These are phyloP conservation scores for Brachionichthys hirsutus DNA, from an alignment of 2,113 vertebrate species.

Conservation along the genomic window DNA sequence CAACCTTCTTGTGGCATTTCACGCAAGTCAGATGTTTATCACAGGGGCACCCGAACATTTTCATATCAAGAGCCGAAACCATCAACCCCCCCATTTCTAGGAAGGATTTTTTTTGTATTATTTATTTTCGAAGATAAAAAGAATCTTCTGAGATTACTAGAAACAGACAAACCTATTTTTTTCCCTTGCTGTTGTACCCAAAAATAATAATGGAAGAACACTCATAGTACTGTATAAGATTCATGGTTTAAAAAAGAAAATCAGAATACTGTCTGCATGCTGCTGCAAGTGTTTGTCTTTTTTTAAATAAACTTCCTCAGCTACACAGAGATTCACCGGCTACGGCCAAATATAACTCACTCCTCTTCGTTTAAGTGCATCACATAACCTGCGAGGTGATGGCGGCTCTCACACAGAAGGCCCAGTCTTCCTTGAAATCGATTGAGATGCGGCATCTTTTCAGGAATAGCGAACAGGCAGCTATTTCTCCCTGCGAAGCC, in stretches of 20 bases:
- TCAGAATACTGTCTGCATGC: too few relatives aligned
- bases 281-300: background rate
- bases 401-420: constrained; percentile 1
- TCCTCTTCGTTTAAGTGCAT: constrained; percentile 26
- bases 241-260: too few relatives aligned
- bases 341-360: constrained; percentile 28
- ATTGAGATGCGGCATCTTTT: constrained; percentile 28
- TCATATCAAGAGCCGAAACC: background rate
- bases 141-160: too few relatives aligned
- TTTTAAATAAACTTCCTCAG: constrained; percentile 14
- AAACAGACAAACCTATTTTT: too few relatives aligned
- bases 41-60: constrained; percentile 1
- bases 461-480: background rate
- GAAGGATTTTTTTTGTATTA: background rate
- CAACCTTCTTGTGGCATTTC: constrained; percentile 19
- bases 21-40: constrained; percentile 2
- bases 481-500: background rate
- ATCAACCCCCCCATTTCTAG: too few relatives aligned
- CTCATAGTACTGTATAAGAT: too few relatives aligned
- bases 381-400: constrained; percentile 29
- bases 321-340: constrained; percentile 15
- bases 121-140: too few relatives aligned
- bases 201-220: too few relatives aligned
- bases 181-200: too few relatives aligned
- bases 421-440: constrained; percentile 32